These are phyloP conservation scores for Amphiura filiformis DNA, from an alignment of 35 echinoderm and acorn worm genomes.

Conservation along the genomic window DNA sequence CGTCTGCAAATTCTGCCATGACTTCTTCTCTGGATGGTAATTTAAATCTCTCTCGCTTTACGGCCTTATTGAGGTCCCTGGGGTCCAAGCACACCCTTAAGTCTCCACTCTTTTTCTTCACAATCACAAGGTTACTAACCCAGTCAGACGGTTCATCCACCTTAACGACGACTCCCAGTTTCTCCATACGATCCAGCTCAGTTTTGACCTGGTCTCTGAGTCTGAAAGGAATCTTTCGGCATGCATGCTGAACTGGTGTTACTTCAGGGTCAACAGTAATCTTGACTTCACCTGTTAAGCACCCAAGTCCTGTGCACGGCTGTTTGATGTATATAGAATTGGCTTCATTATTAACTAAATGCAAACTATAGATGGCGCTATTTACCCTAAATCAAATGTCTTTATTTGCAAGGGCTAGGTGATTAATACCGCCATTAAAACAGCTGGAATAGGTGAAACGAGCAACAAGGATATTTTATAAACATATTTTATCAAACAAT, in stretches of 20 bases:
- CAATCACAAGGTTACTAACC: conserved; percentile 43
- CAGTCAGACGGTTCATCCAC: conserved; percentile 61
- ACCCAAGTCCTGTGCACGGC: conserved; percentile 37
- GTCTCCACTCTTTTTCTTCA: conserved; percentile 26
- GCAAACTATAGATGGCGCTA: too few species aligned
- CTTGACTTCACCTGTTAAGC: conserved; percentile 34
- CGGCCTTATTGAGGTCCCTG: conserved; percentile 33
- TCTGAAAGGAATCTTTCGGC: conserved; percentile 46
- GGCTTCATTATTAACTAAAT: too few species aligned
- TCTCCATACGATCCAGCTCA: conserved; percentile 63
- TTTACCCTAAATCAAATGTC: too few species aligned
- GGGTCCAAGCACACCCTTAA: conserved; percentile 57
- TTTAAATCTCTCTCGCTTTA: conserved; percentile 45
- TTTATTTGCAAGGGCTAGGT: too few species aligned
- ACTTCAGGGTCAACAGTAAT: conserved; percentile 18
- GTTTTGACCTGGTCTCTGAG: conserved; percentile 34
- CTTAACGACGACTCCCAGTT: conserved; percentile 32
- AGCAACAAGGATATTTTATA: too few species aligned
- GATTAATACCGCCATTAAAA: too few species aligned
- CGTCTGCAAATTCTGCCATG: conserved; percentile 32
- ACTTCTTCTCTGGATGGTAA: conserved; percentile 49
- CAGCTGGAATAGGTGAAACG: too few species aligned
- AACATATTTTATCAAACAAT: too few species aligned
- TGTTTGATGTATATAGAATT: too few species aligned
- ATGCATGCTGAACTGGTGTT: conserved; percentile 9